phyloP scores from a whole-genome alignment of 2,888 invertebrate species.

The Xestia c-nigrum region DNA sequence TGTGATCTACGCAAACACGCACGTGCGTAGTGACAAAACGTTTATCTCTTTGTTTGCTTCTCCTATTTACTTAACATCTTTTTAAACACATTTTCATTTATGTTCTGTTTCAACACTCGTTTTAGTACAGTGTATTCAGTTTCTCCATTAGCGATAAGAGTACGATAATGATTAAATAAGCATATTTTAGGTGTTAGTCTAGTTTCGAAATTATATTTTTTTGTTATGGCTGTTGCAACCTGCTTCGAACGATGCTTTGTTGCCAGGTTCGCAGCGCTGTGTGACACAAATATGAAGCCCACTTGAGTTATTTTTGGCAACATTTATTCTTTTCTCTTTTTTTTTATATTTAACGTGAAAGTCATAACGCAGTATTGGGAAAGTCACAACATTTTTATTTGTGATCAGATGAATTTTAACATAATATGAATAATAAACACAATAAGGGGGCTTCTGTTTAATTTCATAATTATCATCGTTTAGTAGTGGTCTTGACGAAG shows the following conservation, averaged over 20 bases:
- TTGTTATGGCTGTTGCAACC: constrained; percentile 67
- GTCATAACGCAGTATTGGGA: constrained; percentile 47
- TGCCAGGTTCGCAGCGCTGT: constrained; percentile 73
- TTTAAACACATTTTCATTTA: constrained; percentile 66
- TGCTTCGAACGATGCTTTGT: constrained; percentile 65
- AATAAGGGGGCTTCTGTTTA: constrained; percentile 63
- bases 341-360: constrained; percentile 68
- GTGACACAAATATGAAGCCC: constrained; percentile 67
- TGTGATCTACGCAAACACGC: constrained; percentile 79
- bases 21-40: constrained; percentile 81
- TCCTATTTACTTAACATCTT: constrained; percentile 77
- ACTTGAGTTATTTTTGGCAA: constrained; percentile 76
- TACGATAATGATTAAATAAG: constrained; percentile 36
- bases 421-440: constrained; percentile 44
- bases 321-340: constrained; percentile 63
- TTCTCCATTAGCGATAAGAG: constrained; percentile 48
- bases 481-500: constrained; percentile 66
- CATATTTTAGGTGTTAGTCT: constrained; percentile 34
- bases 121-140: constrained; percentile 52
- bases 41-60: constrained; percentile 79
- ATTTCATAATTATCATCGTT: constrained; percentile 71
- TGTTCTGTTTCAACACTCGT: constrained; percentile 52
- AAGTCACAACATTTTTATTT: constrained; percentile 27
- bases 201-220: constrained; percentile 66
- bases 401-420: constrained; percentile 34